These are phyloP conservation scores for Tetheella fluctuosa DNA, from an alignment of 2,888 invertebrate genomes.

Conservation along the genomic window DNA sequence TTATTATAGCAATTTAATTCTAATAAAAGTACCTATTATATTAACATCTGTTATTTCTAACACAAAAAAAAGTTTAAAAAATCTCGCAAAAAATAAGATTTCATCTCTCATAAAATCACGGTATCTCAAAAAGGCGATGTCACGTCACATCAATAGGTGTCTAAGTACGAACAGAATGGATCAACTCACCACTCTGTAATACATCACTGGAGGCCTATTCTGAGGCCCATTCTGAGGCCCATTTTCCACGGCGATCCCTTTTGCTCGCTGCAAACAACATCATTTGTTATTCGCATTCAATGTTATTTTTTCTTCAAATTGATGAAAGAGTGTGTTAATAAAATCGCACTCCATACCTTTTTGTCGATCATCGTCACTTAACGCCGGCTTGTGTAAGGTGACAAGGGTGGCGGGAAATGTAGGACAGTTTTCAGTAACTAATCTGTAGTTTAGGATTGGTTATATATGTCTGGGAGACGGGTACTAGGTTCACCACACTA, in stretches of 20 bases:
- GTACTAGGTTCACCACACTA: too few relatives aligned
- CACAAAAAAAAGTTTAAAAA: slow-evolving; percentile 27
- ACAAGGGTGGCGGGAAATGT: slow-evolving; percentile 21
- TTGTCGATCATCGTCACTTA: slow-evolving; percentile 84
- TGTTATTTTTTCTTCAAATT: slow-evolving; percentile 74
- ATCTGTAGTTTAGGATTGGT: too few relatives aligned
- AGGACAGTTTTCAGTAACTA: background rate
- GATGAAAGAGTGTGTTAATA: slow-evolving; percentile 81
- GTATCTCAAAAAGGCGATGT: slow-evolving; percentile 53
- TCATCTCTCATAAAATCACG: slow-evolving; percentile 35
- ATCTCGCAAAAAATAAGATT: slow-evolving; percentile 35
- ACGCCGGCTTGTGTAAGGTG: slow-evolving; percentile 56
- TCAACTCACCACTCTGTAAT: slow-evolving; percentile 48
- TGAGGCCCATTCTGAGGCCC: slow-evolving; percentile 45
- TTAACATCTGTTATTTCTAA: too few relatives aligned
- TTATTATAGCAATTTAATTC: too few relatives aligned
- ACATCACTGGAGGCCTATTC: slow-evolving; percentile 52
- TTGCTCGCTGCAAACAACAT: slow-evolving; percentile 75
- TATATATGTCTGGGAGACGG: too few relatives aligned
- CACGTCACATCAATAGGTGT: slow-evolving; percentile 66
- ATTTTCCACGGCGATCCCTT: slow-evolving; percentile 56
- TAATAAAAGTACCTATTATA: too few relatives aligned
- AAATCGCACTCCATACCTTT: slow-evolving; percentile 82
- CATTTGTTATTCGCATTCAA: slow-evolving; percentile 79
- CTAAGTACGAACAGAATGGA: slow-evolving; percentile 41